Evolutionary conservation across 2,797 vertebrate species (phyloP).

Genomic region (Chloroceryle amazona): DNA sequence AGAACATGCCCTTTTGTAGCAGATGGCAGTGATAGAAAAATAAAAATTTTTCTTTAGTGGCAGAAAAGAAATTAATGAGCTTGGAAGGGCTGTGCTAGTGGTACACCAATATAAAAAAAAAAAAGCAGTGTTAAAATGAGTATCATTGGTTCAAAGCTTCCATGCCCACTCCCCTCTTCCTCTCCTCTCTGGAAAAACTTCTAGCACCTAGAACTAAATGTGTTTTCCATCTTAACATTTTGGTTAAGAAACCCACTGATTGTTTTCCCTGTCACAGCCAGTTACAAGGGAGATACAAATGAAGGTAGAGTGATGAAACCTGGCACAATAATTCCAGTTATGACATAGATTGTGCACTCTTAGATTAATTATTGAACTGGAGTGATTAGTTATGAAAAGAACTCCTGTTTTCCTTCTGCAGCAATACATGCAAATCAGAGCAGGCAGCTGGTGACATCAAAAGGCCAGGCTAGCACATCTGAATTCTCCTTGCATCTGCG

Average conservation of each 20-base stretch:
- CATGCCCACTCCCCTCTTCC: neutral
- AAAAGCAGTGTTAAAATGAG: neutral
- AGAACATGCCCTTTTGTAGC: neutral
- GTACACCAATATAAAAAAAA: neutral
- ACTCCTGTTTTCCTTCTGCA: constrained; percentile 53
- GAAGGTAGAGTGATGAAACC: constrained; percentile 28
- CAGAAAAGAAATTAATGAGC: neutral
- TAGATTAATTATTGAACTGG: constrained; percentile 50
- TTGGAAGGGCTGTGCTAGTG: neutral
- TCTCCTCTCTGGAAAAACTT: neutral
- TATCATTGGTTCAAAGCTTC: neutral
- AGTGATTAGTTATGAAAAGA: constrained; percentile 28
- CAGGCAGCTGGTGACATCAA: constrained; percentile 58
- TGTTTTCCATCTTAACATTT: constrained; percentile 8
- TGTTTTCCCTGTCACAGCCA: neutral
- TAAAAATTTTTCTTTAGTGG: accelerated
- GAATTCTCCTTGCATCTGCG: constrained; percentile 12
- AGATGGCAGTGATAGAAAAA: neutral
- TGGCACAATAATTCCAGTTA: constrained; percentile 37
- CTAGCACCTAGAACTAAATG: neutral
- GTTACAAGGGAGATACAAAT: constrained; percentile 25
- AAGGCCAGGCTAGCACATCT: neutral
- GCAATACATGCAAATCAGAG: constrained; percentile 4
- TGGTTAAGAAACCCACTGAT: neutral
- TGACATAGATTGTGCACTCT: neutral